Evolutionary conservation across 2,797 vertebrate genomes (phyloP).

Genomic region (Craterocephalus amniculus): DNA sequence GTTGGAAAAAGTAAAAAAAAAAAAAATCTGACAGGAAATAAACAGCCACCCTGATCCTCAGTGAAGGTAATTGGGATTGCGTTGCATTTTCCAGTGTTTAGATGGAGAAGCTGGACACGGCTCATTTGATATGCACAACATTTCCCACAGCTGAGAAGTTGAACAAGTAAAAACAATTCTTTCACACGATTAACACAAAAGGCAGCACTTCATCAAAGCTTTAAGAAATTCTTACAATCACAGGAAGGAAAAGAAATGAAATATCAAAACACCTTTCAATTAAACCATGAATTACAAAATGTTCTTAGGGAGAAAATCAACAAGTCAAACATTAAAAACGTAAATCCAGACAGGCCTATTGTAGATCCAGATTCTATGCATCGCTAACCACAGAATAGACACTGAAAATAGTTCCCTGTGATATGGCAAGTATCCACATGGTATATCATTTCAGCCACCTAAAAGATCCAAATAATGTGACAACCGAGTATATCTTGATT

Average conservation of each 20-base stretch:
- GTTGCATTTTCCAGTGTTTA: background rate
- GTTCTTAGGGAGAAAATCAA: background rate
- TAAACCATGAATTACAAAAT: background rate
- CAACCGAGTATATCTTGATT: background rate
- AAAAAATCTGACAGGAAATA: background rate
- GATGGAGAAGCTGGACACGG: background rate
- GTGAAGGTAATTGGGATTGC: background rate
- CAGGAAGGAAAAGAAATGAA: background rate
- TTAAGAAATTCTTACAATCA: background rate
- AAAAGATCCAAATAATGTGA: background rate
- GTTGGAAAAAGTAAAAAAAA: background rate
- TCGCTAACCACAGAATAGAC: background rate
- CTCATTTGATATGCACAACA: background rate
- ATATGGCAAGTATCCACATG: slow-evolving; percentile 1
- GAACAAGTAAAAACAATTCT: background rate
- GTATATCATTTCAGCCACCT: background rate
- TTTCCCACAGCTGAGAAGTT: background rate
- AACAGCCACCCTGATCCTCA: background rate
- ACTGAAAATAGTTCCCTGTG: background rate
- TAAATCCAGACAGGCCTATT: background rate
- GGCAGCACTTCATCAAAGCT: background rate
- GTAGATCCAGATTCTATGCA: no score
- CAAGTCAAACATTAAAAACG: background rate
- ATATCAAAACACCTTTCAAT: background rate
- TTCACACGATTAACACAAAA: background rate